Evolutionary conservation across 2,888 invertebrate species (phyloP).

Genomic region (Strigamia crassipes): DNA sequence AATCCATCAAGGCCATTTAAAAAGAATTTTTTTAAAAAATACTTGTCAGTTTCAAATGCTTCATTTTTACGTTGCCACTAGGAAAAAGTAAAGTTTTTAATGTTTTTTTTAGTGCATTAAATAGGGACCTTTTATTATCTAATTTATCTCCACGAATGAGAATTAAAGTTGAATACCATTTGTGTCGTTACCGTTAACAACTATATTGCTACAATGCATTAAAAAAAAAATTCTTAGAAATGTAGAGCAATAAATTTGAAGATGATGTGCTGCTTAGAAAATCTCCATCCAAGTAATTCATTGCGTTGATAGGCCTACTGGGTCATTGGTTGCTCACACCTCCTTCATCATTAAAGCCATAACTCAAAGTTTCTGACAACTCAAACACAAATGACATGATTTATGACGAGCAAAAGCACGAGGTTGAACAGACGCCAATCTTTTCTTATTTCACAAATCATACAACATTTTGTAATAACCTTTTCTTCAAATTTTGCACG

Average conservation of each 20-base stretch:
- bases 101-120: not conserved
- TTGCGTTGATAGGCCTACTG: slow-evolving; percentile 34
- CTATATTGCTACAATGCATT: not conserved
- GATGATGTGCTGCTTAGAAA: slow-evolving; percentile 28
- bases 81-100: not conserved
- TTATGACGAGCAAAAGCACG: slow-evolving; percentile 27
- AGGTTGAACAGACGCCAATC: slow-evolving; percentile 30
- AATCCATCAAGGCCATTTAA: not conserved
- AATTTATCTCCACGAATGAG: not conserved
- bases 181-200: not conserved
- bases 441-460: slow-evolving; percentile 36
- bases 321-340: slow-evolving; percentile 30
- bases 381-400: slow-evolving; percentile 35
- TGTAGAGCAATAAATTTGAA: slow-evolving; percentile 24
- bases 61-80: not conserved
- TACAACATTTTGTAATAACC: slow-evolving; percentile 20
- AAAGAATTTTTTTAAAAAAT: not conserved
- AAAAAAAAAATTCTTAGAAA: slow-evolving; percentile 7
- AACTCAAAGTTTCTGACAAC: slow-evolving; percentile 32
- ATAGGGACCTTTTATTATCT: not conserved
- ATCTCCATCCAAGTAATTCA: slow-evolving; percentile 32
- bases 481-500: slow-evolving; percentile 17
- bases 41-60: not conserved
- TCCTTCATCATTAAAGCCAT: slow-evolving; percentile 31
- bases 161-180: not conserved